A percentile compares a stretch with the other conserved stretches of the same genome.
These are phyloP conservation scores for Salarias fasciatus DNA, from an alignment of 2,797 vertebrate species.

Conservation along the genomic window DNA sequence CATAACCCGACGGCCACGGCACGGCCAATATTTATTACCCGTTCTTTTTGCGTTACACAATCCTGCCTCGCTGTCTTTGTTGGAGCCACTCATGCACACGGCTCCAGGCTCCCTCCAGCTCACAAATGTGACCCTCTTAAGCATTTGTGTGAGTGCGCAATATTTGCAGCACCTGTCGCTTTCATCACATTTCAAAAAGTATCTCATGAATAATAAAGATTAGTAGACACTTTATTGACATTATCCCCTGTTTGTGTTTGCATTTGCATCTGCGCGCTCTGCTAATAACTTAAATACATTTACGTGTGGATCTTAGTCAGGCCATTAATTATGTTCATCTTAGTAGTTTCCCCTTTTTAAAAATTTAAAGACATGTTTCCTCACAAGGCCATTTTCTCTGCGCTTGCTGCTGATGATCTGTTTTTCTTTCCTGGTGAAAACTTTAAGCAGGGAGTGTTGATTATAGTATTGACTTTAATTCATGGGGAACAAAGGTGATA, in stretches of 20 bases:
- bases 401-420: too few species aligned
- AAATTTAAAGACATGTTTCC: too few species aligned
- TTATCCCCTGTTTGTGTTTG: neutral
- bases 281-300: too few species aligned
- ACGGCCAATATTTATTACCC: conserved; percentile 53
- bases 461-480: too few species aligned
- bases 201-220: conserved; percentile 5
- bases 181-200: conserved; percentile 6
- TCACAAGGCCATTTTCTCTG: too few species aligned
- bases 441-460: too few species aligned
- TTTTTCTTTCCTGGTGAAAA: too few species aligned
- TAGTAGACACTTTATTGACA: neutral
- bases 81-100: conserved; percentile 16
- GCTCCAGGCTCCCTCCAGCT: neutral
- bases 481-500: too few species aligned
- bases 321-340: too few species aligned
- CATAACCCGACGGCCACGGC: conserved; percentile 51
- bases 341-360: too few species aligned
- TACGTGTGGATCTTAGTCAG: too few species aligned
- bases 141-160: conserved; percentile 13
- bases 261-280: too few species aligned
- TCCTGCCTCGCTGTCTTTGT: conserved; percentile 16
- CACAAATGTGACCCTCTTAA: neutral
- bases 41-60: conserved; percentile 35
- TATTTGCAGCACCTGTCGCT: conserved; percentile 15